Conservation (phyloP, 2,113 vertebrate species). For the Prionailurus bengalensis region DNA sequence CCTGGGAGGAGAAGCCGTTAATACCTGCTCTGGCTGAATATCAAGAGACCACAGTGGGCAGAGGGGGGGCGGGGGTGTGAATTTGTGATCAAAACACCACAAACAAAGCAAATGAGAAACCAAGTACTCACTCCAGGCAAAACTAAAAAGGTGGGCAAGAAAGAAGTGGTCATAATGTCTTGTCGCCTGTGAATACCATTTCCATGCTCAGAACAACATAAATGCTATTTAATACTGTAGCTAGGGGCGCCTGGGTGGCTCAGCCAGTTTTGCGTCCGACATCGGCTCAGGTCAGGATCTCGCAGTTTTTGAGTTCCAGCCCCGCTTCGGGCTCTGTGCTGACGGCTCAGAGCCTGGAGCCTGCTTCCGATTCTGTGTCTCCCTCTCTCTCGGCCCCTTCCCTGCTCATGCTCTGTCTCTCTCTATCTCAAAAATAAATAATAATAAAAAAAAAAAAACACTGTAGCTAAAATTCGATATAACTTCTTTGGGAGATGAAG, state of each 20-base stretch:
- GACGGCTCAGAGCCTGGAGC: too few relatives aligned
- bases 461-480: not conserved
- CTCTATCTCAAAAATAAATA: too few relatives aligned
- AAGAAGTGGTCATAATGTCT: not conserved
- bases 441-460: too few relatives aligned
- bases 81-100: not conserved
- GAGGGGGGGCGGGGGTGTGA: not conserved
- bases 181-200: not conserved
- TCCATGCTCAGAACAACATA: not conserved
- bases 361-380: too few relatives aligned
- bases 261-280: too few relatives aligned
- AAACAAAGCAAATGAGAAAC: not conserved
- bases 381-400: too few relatives aligned
- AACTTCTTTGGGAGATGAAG: not conserved
- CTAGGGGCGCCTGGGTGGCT: too few relatives aligned
- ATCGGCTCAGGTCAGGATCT: too few relatives aligned
- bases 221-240: not conserved
- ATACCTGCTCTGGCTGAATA: not conserved
- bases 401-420: too few relatives aligned
- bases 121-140: not conserved
- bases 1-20: not conserved
- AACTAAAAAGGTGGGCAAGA: not conserved
- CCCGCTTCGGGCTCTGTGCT: too few relatives aligned
- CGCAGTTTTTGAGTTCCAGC: too few relatives aligned
- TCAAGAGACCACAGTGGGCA: not conserved